Percentiles rank a stretch among this genome's conserved stretches.
phyloP scores from a whole-genome alignment of 2,797 vertebrate genomes.

The Sternotherus odoratus region DNA sequence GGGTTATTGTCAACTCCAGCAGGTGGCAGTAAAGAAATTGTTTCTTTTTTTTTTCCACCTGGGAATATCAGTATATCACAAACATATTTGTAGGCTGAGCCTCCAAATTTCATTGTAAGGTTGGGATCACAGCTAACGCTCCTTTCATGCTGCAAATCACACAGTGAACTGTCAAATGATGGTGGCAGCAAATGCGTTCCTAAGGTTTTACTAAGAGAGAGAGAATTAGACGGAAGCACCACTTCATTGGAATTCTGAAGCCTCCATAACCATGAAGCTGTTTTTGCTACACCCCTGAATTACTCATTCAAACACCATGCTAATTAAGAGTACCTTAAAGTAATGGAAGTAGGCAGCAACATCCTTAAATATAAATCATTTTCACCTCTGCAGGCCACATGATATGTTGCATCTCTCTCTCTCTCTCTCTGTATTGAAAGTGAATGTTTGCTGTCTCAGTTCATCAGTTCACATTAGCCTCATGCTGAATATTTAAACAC shows the following conservation, averaged over 20 bases:
- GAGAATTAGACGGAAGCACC: background rate
- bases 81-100: background rate
- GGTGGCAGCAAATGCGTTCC: background rate
- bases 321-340: conserved; percentile 80
- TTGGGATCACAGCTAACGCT: background rate
- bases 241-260: background rate
- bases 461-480: conserved; percentile 90
- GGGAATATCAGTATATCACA: background rate
- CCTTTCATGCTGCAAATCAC: background rate
- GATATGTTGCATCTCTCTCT: conserved; percentile 80
- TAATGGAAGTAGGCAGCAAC: conserved; percentile 78
- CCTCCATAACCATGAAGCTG: background rate
- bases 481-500: conserved; percentile 90
- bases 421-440: conserved; percentile 82
- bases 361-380: conserved; percentile 84
- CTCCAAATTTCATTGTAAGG: background rate
- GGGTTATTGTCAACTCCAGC: conserved; percentile 78
- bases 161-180: background rate
- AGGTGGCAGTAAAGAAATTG: conserved; percentile 81
- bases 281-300: conserved; percentile 34
- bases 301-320: conserved; percentile 70
- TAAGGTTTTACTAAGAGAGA: background rate
- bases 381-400: conserved; percentile 79
- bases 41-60: background rate
- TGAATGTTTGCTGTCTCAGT: conserved; percentile 86